These are phyloP conservation scores for Chelidonichthys spinosus DNA, from an alignment of 2,797 vertebrate genomes.

Conservation along the genomic window DNA sequence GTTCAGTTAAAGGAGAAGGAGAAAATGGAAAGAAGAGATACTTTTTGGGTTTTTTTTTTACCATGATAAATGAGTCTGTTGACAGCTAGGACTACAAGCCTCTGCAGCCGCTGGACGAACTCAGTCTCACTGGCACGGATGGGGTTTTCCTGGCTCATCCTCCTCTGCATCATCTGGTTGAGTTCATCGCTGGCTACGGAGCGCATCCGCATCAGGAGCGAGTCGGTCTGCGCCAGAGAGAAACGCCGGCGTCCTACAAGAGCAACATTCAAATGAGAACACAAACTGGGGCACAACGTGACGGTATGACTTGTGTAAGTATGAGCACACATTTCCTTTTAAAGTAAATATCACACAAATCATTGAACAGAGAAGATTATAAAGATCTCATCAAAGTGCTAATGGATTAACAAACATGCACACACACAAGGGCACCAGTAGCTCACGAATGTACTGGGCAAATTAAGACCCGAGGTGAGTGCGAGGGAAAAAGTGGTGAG, in stretches of 20 bases:
- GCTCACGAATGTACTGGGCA: constrained; percentile 73
- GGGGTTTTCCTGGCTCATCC: constrained; percentile 97
- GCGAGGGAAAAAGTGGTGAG: constrained; percentile 34
- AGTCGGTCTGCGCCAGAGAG: constrained; percentile 91
- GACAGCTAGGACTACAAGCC: constrained; percentile 91
- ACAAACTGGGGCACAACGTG: background rate
- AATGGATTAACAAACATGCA: constrained; percentile 55
- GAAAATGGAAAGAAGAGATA: background rate
- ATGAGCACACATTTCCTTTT: constrained; percentile 3
- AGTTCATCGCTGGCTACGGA: constrained; percentile 96
- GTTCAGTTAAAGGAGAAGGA: background rate
- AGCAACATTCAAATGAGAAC: constrained; percentile 4
- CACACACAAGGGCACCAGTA: constrained; percentile 67
- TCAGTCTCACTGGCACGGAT: constrained; percentile 91
- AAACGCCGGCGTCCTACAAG: constrained; percentile 87
- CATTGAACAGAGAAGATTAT: constrained; percentile 39
- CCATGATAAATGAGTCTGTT: constrained; percentile 96
- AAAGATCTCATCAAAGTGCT: constrained; percentile 49
- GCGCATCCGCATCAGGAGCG: constrained; percentile 93
- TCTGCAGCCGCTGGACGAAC: constrained; percentile 93
- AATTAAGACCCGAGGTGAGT: constrained; percentile 51
- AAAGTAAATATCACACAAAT: constrained; percentile 36
- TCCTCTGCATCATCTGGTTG: constrained; percentile 93
- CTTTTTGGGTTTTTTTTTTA: constrained; percentile 69
- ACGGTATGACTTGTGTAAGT: background rate